Base-by-base conservation (phyloP, 2,797 vertebrate species). In the Danio choprae region DNA sequence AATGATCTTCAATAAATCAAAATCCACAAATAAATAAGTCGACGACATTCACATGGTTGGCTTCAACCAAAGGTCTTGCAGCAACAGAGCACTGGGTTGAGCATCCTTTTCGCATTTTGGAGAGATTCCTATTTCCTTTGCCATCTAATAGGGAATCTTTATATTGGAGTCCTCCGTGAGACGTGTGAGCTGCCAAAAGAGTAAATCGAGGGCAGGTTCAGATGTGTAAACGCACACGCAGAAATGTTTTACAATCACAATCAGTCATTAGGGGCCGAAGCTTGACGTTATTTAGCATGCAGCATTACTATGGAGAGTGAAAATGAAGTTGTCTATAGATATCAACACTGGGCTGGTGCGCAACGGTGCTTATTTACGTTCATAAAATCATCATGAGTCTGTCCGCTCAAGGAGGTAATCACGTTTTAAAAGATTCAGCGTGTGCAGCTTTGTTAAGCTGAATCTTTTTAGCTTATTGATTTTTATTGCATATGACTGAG, bases 11-110 rank as follows among this genome's bases (percentile, higher is more conserved):
- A 89, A 88, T 86, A 75, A 85, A 85, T 85, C 65, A 79, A 81
- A 90, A 77, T 16, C 18, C 38, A 65, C 91, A 91, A 91, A 90
- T 90, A 91, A 91, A 86, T 87, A 82, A 88, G 88, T 86, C 88
- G 88, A 92, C 87, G 88, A 94, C 94, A 94, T 94, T 94, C 93
- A 94, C 89, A 88, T 92, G 80, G 81, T 87, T 85, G 92, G 90
- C 90, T 92, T 92, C 79, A 91, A 89, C 91, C 91, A 84, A 86
- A 90, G 89, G 87, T 89, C 90, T 90, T 85, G 85, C 77, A 85
- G 88, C 89, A 86, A 86, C 84, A 90, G 87, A 90, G 88, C 84
- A 89, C 82, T 69, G 80, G 86, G 84, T 86, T 88, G 90, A 87
- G 84, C 81, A 86, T 56, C 68, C 36, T 43, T 84, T 74, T 74